A percentile compares a stretch with the other conserved stretches of the same genome.
phyloP scores from a whole-genome alignment of 2,888 invertebrate genomes.

The Ephialtes manifestator region DNA sequence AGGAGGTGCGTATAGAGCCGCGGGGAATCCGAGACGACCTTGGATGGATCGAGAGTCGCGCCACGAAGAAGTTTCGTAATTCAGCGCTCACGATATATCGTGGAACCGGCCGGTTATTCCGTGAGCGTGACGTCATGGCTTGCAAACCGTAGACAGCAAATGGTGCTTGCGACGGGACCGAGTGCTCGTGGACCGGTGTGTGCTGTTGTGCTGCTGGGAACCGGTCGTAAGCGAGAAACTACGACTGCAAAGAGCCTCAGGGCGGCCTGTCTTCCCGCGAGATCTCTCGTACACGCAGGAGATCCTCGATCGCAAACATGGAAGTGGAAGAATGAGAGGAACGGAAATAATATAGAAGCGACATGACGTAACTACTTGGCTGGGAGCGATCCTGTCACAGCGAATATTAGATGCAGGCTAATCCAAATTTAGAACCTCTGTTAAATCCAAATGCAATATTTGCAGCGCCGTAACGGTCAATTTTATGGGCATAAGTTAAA shows the following conservation, averaged over 20 bases:
- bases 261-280: slow-evolving; percentile 38
- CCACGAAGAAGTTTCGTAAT: slow-evolving; percentile 80
- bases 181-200: slow-evolving; percentile 19
- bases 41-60: slow-evolving; percentile 68
- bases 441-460: neutral
- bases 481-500: no score
- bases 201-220: slow-evolving; percentile 40
- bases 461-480: no score
- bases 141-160: slow-evolving; percentile 57
- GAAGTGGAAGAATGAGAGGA: slow-evolving; percentile 19
- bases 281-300: slow-evolving; percentile 20
- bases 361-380: slow-evolving; percentile 9
- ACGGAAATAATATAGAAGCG: slow-evolving; percentile 9
- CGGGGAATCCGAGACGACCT: slow-evolving; percentile 72
- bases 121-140: slow-evolving; percentile 80
- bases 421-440: neutral
- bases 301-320: slow-evolving; percentile 27
- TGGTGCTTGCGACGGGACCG: slow-evolving; percentile 58
- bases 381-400: neutral
- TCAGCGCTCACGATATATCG: slow-evolving; percentile 60
- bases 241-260: slow-evolving; percentile 46
- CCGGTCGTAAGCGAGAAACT: slow-evolving; percentile 65
- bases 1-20: slow-evolving; percentile 4
- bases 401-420: neutral
- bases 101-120: slow-evolving; percentile 77